Conservation (phyloP, 2,888 invertebrate species). For the Luperina testacea region DNA sequence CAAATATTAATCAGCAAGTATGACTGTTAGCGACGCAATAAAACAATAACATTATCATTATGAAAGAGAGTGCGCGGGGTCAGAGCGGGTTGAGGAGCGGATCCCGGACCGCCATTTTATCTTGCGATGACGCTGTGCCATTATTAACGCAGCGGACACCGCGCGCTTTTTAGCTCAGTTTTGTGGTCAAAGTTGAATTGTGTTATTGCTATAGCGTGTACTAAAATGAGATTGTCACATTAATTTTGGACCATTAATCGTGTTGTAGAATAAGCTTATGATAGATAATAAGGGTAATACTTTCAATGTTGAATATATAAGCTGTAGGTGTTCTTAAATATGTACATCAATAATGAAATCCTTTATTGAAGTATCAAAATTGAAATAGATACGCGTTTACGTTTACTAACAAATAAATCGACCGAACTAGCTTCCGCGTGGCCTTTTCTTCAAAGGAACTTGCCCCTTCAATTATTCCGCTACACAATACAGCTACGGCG, state of each 20-base stretch:
- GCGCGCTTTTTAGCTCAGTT: neutral
- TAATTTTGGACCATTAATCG: neutral
- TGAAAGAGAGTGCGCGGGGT: too few relatives aligned
- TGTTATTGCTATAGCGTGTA: neutral
- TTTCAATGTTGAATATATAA: too few relatives aligned
- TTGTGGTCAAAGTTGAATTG: too few relatives aligned
- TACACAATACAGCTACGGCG: slow-evolving; percentile 46
- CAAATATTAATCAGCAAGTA: neutral
- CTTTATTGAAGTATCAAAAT: neutral
- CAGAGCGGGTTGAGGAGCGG: neutral
- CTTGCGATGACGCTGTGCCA: neutral
- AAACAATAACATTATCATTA: neutral
- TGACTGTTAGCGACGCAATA: neutral
- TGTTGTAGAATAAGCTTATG: neutral
- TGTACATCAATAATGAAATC: neutral
- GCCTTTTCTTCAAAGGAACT: slow-evolving; percentile 3
- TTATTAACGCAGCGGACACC: neutral
- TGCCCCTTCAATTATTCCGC: slow-evolving; percentile 26
- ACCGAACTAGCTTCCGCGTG: neutral
- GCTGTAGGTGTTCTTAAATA: neutral
- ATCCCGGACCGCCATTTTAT: neutral
- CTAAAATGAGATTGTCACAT: neutral
- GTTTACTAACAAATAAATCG: neutral
- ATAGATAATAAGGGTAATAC: too few relatives aligned
- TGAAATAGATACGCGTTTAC: neutral